phyloP scores from a whole-genome alignment of 2,797 vertebrate species.

The Falco concolor region DNA sequence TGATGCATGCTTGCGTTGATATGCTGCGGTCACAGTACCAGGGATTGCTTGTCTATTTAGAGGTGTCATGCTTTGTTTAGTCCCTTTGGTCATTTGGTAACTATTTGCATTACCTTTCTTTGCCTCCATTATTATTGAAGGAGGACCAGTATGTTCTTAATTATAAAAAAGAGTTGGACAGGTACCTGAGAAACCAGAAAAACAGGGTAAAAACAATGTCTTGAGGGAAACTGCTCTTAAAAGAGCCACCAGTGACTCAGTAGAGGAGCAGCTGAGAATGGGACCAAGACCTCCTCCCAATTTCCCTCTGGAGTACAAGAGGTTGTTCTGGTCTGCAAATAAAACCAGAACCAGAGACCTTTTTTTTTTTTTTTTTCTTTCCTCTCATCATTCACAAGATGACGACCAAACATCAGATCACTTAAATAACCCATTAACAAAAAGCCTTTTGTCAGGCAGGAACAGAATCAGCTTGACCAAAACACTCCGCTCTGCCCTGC shows the following conservation, averaged over 20 bases:
- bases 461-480: constrained; percentile 7
- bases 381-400: not conserved
- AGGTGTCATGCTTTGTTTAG: not conserved
- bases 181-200: constrained; percentile 54
- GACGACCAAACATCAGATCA: not conserved
- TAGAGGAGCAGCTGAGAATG: not conserved
- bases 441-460: not conserved
- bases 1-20: not conserved
- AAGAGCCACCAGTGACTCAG: not conserved
- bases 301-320: not conserved
- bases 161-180: not conserved
- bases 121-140: not conserved
- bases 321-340: not conserved
- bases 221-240: not conserved
- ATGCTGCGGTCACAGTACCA: not conserved
- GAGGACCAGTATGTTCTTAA: not conserved
- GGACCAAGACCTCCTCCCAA: not conserved
- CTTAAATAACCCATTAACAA: constrained; percentile 2
- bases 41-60: not conserved
- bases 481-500: not conserved
- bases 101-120: constrained; percentile 34
- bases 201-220: not conserved
- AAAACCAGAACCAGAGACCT: not conserved
- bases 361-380: not conserved
- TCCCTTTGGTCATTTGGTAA: not conserved